Conservation (phyloP, 35 echinoderm and acorn worm genomes). For the Eucidaris tribuloides region DNA sequence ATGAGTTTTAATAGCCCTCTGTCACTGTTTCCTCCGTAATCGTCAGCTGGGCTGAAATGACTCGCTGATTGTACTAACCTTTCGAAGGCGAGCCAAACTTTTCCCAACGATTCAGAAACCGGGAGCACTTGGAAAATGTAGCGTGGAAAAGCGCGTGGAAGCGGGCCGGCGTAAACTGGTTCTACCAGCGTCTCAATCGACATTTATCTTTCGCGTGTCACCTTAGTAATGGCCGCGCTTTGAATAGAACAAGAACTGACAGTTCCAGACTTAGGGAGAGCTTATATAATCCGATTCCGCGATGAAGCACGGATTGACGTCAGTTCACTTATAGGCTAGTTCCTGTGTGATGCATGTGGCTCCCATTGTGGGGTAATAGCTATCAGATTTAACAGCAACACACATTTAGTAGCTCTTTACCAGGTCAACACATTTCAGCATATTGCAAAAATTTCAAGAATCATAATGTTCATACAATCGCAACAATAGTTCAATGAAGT, state of each 20-base stretch:
- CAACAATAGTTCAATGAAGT: no score
- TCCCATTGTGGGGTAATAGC: no score
- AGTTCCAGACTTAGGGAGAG: background rate
- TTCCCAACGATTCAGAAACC: background rate
- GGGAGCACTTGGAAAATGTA: background rate
- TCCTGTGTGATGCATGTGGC: no score
- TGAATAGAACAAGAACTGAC: background rate
- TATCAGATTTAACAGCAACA: no score
- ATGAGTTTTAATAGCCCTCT: background rate
- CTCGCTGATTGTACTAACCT: background rate
- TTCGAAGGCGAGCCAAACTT: no score
- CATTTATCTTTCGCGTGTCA: background rate
- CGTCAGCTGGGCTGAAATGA: background rate
- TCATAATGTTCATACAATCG: no score
- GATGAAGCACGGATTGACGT: constrained; percentile 10
- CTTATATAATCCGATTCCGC: constrained; percentile 7
- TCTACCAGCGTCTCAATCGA: background rate
- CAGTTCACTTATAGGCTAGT: constrained; percentile 13
- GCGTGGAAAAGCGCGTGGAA: background rate
- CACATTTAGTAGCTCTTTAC: no score
- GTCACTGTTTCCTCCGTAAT: background rate
- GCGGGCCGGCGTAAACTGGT: constrained; percentile 13
- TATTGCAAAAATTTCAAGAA: no score
- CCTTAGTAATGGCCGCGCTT: background rate
- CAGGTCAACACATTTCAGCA: no score